These are phyloP conservation scores for Dipodomys stephensi DNA, from an alignment of 2,113 vertebrate genomes.

Conservation along the genomic window DNA sequence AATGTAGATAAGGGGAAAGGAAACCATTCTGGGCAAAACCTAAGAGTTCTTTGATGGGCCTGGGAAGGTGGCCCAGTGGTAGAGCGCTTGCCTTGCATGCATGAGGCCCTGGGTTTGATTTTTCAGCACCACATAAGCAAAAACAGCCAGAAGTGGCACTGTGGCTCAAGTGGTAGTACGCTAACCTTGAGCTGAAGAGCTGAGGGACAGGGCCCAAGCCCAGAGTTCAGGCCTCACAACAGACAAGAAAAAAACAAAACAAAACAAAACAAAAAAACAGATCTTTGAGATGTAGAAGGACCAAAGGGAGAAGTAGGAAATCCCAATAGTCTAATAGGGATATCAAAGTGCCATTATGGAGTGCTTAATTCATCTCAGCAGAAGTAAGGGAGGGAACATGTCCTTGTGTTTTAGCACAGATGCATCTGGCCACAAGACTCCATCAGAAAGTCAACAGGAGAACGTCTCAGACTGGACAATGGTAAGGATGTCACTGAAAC, in stretches of 20 bases:
- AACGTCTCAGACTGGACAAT: background rate
- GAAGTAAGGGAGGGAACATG: background rate
- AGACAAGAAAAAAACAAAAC: too few species aligned
- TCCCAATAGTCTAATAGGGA: background rate
- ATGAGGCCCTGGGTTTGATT: too few species aligned
- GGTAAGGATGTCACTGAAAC: background rate
- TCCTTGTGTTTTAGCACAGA: background rate
- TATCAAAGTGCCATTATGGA: background rate
- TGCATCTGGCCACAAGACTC: background rate
- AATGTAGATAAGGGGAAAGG: background rate
- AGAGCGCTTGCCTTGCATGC: too few species aligned
- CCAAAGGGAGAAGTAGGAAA: background rate
- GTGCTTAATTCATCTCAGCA: background rate
- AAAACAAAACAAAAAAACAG: too few species aligned
- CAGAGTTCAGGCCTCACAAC: too few species aligned
- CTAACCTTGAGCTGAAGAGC: too few species aligned
- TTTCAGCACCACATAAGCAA: too few species aligned
- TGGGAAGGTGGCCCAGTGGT: too few species aligned
- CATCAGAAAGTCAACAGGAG: background rate
- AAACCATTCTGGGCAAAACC: background rate
- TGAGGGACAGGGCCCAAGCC: too few species aligned
- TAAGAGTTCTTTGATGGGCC: background rate
- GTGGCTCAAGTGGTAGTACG: too few species aligned
- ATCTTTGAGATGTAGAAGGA: background rate
- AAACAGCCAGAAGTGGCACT: too few species aligned